Evolutionary conservation across 1,140 invertebrate species (phyloP).

Genomic region (Orchesella cincta): DNA sequence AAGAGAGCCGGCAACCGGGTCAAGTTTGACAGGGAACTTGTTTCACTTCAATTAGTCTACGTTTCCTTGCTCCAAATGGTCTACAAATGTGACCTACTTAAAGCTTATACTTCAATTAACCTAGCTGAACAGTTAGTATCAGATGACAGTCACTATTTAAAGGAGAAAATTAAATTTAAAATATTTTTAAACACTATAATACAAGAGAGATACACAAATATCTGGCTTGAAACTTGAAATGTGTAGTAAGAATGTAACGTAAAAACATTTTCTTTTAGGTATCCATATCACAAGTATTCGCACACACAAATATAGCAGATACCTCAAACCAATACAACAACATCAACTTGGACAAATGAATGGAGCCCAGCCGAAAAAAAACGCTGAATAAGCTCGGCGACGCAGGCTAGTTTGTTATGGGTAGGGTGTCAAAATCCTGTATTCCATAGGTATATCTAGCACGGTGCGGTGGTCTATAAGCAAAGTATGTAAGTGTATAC

Average conservation of each 20-base stretch:
- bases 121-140: neutral
- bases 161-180: neutral
- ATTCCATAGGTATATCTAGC: too few species aligned
- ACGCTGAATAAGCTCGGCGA: neutral
- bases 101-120: slow-evolving; percentile 12
- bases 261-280: neutral
- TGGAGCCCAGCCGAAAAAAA: neutral
- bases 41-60: neutral
- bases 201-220: slow-evolving; percentile 10
- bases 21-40: neutral
- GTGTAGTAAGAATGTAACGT: neutral
- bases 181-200: slow-evolving; percentile 13
- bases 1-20: slow-evolving; percentile 20
- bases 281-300: too few species aligned
- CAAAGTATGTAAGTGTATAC: too few species aligned
- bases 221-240: too few species aligned
- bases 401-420: neutral
- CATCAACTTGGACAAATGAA: neutral
- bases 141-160: slow-evolving; percentile 2
- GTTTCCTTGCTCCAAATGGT: neutral
- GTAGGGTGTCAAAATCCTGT: neutral
- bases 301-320: neutral
- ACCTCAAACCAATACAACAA: neutral
- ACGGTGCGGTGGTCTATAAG: too few species aligned
- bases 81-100: neutral